phyloP scores from a whole-genome alignment of 1,140 invertebrate genomes.

The Tenebrio molitor region DNA sequence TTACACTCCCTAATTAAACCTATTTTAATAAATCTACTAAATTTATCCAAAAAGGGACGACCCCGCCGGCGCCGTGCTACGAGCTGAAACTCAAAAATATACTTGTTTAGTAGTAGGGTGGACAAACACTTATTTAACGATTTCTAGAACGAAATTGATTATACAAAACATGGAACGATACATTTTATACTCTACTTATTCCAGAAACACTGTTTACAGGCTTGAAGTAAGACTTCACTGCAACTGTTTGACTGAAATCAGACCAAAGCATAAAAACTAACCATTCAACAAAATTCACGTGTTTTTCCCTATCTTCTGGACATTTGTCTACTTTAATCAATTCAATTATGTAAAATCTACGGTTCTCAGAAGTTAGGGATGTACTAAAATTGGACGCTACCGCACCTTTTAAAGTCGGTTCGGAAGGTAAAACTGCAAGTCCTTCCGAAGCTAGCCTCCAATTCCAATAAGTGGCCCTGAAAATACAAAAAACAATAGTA shows the following conservation, averaged over 20 bases:
- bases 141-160: conserved; percentile 37
- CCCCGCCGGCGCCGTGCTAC: not conserved
- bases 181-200: conserved; percentile 53
- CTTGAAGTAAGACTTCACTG: conserved; percentile 25
- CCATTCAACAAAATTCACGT: conserved; percentile 39
- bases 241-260: conserved; percentile 49
- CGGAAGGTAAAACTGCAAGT: not conserved
- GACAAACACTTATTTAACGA: conserved; percentile 35
- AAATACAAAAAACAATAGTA: conserved; percentile 44
- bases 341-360: not conserved
- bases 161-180: conserved; percentile 52
- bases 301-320: too few relatives aligned
- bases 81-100: conserved; percentile 51
- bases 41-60: not conserved
- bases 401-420: conserved; percentile 45
- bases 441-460: conserved; percentile 2
- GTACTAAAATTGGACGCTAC: conserved; percentile 44
- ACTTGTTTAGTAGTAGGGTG: conserved; percentile 35
- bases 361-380: conserved; percentile 26
- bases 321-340: not conserved
- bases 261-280: conserved; percentile 48
- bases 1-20: conserved; percentile 43
- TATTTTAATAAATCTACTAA: conserved; percentile 36
- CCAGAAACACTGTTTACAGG: conserved; percentile 19
- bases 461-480: conserved; percentile 36